phyloP scores from a whole-genome alignment of 2,888 invertebrate genomes.

The Cataglyphis cursor region DNA sequence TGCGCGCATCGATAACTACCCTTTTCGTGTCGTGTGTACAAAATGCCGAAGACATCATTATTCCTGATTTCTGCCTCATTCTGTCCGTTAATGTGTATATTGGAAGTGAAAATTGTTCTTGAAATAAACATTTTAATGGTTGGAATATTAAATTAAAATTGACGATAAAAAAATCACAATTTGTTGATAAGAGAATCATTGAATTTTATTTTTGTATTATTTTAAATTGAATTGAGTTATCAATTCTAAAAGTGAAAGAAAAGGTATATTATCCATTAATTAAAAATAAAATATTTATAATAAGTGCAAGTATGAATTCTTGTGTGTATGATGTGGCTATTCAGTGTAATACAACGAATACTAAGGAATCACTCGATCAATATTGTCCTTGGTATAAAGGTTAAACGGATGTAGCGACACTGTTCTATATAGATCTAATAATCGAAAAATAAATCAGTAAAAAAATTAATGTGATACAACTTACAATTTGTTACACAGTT shows the following conservation, averaged over 20 bases:
- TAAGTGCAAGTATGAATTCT: neutral
- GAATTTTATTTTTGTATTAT: neutral
- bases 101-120: conserved; percentile 8
- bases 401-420: conserved; percentile 7
- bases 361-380: conserved; percentile 54
- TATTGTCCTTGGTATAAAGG: conserved; percentile 53
- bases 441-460: neutral
- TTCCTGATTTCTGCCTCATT: conserved; percentile 52
- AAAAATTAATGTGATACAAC: neutral
- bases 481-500: neutral
- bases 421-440: neutral
- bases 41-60: conserved; percentile 74
- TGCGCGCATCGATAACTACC: conserved; percentile 76
- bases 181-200: neutral
- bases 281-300: neutral
- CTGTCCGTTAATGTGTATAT: conserved; percentile 51
- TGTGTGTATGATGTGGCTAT: conserved; percentile 5
- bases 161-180: neutral
- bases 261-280: neutral
- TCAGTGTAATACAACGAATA: conserved; percentile 29
- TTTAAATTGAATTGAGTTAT: neutral
- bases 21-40: conserved; percentile 71
- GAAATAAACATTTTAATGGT: neutral
- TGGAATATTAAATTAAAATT: neutral
- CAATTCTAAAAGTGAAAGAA: neutral